Conservation (phyloP, 2,797 vertebrate species). For the Platyrinchus mystaceus region DNA sequence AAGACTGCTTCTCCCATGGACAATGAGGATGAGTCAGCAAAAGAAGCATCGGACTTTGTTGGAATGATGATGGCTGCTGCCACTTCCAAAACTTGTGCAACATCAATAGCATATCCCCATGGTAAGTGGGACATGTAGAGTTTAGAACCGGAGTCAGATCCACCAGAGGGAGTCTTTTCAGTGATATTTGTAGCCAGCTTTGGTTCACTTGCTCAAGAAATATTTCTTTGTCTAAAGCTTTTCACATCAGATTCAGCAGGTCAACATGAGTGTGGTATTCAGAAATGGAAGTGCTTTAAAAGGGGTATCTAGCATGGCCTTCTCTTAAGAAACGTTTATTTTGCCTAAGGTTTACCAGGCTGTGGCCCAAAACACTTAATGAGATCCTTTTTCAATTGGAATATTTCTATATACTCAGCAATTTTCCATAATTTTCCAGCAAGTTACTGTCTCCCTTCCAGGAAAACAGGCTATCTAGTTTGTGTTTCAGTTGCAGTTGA, state of each 20-base stretch:
- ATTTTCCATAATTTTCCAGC: not conserved
- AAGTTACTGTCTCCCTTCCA: not conserved
- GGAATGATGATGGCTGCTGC: conserved; percentile 98
- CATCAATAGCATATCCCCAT: conserved; percentile 94
- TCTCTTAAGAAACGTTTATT: not conserved
- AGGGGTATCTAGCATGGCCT: not conserved
- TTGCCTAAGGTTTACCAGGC: not conserved
- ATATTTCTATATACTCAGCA: not conserved
- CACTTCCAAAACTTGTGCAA: conserved; percentile 97
- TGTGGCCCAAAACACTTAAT: not conserved
- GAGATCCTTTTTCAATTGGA: not conserved
- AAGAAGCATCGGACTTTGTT: conserved; percentile 93
- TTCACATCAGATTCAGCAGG: not conserved
- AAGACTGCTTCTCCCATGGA: conserved; percentile 86
- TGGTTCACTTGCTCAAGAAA: not conserved
- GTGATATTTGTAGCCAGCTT: not conserved
- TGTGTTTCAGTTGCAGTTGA: not conserved
- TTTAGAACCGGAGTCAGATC: not conserved
- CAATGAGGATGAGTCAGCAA: conserved; percentile 86
- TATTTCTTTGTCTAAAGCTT: not conserved
- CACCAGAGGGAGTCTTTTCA: not conserved
- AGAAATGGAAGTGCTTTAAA: not conserved
- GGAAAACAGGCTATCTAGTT: not conserved
- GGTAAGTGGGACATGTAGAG: conserved; percentile 75
- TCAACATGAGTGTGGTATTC: not conserved